Conservation (phyloP, 1,140 invertebrate genomes). For the Ceratina japonica region DNA sequence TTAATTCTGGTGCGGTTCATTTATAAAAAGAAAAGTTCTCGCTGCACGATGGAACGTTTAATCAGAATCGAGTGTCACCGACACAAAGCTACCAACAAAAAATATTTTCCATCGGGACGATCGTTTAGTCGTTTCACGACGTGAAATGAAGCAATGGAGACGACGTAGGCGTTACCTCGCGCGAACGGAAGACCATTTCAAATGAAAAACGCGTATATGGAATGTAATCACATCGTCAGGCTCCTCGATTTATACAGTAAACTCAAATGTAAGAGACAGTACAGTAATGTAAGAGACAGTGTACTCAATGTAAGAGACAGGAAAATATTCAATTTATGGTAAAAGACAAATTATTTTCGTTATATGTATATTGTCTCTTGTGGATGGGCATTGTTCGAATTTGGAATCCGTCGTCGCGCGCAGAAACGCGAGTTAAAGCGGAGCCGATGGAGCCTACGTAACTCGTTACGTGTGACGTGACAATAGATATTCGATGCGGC, state of each 20-base stretch:
- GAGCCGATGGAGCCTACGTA: conserved; percentile 11
- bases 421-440: background rate
- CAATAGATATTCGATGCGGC: conserved; percentile 41
- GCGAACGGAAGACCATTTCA: background rate
- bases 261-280: too few species aligned
- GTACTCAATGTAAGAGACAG: too few species aligned
- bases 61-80: too few species aligned
- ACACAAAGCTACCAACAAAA: too few species aligned
- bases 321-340: too few species aligned
- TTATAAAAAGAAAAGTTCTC: too few species aligned
- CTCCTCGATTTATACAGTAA: conserved; percentile 64
- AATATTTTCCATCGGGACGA: conserved; percentile 36
- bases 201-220: conserved; percentile 55
- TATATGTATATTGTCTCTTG: background rate
- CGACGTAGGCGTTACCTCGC: conserved; percentile 67
- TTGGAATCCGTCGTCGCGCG: background rate
- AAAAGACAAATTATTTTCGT: too few species aligned
- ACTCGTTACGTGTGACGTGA: conserved; percentile 36
- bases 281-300: too few species aligned
- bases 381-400: background rate
- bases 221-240: conserved; percentile 66
- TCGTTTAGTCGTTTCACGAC: conserved; percentile 56
- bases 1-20: too few species aligned
- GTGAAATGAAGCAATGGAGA: conserved; percentile 59
- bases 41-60: too few species aligned